A percentile compares a stretch with the other conserved stretches of the same genome.
These are phyloP conservation scores for Narcine bancroftii DNA, from an alignment of 2,113 vertebrate species.

Conservation along the genomic window DNA sequence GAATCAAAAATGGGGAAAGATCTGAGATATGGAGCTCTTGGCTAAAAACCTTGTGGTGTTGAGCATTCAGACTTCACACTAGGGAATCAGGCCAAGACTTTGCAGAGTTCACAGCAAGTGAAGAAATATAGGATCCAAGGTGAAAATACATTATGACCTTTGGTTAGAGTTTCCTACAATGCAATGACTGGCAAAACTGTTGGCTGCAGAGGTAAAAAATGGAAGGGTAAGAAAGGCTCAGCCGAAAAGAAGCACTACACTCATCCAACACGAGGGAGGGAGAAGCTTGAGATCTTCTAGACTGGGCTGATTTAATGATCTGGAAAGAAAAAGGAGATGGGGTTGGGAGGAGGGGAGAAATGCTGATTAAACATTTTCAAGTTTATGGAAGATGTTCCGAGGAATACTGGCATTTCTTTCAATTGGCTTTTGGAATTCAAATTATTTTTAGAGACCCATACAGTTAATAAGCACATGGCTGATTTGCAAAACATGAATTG, in stretches of 20 bases:
- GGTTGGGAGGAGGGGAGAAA: background rate
- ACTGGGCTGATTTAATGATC: background rate
- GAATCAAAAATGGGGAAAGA: background rate
- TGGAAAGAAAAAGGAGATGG: background rate
- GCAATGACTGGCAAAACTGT: background rate
- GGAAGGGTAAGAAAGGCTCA: background rate
- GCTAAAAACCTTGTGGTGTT: background rate
- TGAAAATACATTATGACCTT: background rate
- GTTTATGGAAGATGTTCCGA: background rate
- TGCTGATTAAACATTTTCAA: background rate
- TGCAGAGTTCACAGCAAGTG: too few relatives aligned
- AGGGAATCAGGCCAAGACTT: too few relatives aligned
- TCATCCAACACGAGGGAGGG: background rate
- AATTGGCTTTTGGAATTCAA: background rate
- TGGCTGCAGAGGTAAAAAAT: background rate
- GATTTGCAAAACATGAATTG: background rate
- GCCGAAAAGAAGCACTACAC: background rate
- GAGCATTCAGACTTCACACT: background rate
- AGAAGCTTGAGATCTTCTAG: background rate
- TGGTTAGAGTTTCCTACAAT: too few relatives aligned
- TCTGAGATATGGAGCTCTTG: background rate
- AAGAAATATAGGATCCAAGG: too few relatives aligned
- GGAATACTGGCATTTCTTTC: background rate
- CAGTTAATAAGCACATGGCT: conserved; percentile 4
- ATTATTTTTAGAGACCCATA: background rate